Conservation (phyloP, 2,113 vertebrate species). For the Cepphus grylle region DNA sequence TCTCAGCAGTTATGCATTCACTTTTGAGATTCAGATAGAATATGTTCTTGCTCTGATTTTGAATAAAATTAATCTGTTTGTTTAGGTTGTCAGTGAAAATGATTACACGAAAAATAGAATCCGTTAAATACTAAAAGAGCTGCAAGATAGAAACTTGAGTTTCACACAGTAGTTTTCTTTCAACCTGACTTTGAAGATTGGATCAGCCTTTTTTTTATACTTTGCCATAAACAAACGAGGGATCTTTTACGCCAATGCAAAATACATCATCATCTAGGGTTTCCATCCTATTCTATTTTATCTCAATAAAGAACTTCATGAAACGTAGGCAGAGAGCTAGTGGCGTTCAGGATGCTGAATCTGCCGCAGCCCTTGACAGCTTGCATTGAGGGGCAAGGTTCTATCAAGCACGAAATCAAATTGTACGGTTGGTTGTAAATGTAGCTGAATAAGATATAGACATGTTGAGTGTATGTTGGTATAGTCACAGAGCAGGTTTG, state of each 20-base stretch:
- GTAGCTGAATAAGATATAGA: neutral
- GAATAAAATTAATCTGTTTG: neutral
- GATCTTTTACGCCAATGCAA: neutral
- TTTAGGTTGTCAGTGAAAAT: neutral
- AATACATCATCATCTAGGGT: neutral
- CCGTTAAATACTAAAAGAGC: neutral
- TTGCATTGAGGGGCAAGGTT: neutral
- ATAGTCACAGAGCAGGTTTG: neutral
- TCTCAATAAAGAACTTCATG: neutral
- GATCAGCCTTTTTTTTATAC: neutral
- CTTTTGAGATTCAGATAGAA: neutral
- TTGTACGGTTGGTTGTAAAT: neutral
- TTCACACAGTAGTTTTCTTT: accelerated
- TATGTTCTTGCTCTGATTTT: neutral
- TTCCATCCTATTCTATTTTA: neutral
- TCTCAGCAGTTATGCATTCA: neutral
- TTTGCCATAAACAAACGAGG: neutral
- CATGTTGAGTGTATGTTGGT: neutral
- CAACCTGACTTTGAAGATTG: neutral
- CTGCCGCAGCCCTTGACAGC: neutral
- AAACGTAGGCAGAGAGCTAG: neutral
- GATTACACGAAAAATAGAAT: neutral
- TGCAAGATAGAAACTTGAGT: neutral
- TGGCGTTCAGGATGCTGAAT: neutral
- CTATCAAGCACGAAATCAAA: neutral